Conservation (phyloP, 2,113 vertebrate species). For the Raja brachyura region DNA sequence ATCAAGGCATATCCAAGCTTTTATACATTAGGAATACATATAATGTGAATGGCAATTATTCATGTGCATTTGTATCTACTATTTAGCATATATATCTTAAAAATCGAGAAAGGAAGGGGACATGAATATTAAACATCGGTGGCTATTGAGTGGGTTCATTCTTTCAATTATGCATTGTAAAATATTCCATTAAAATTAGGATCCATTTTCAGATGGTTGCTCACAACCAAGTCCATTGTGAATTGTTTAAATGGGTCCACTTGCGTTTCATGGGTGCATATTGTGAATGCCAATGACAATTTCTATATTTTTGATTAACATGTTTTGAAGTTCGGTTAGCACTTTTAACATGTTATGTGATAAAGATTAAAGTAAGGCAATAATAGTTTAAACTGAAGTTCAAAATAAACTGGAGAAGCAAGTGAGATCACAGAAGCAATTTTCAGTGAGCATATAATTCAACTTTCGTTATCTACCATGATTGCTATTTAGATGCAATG, state of each 20-base stretch:
- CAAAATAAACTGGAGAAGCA: neutral
- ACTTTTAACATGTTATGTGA: neutral
- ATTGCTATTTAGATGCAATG: neutral
- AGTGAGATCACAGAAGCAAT: neutral
- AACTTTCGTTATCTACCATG: neutral
- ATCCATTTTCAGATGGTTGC: neutral
- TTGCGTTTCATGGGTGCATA: neutral
- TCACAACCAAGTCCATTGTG: neutral
- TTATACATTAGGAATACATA: neutral
- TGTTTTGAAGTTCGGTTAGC: neutral
- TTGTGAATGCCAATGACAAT: neutral
- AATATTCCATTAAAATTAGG: neutral
- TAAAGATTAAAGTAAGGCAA: neutral
- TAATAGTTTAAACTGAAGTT: neutral
- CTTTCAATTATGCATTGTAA: neutral
- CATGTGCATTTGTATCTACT: neutral
- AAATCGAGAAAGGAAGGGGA: neutral
- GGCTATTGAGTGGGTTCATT: neutral
- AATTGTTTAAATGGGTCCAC: neutral
- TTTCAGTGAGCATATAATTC: neutral
- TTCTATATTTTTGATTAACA: neutral
- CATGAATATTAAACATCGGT: neutral
- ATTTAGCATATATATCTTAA: neutral
- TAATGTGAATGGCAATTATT: neutral
- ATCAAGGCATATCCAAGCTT: neutral